phyloP scores from a whole-genome alignment of 2,113 vertebrate genomes.

The Aplodontia rufa region DNA sequence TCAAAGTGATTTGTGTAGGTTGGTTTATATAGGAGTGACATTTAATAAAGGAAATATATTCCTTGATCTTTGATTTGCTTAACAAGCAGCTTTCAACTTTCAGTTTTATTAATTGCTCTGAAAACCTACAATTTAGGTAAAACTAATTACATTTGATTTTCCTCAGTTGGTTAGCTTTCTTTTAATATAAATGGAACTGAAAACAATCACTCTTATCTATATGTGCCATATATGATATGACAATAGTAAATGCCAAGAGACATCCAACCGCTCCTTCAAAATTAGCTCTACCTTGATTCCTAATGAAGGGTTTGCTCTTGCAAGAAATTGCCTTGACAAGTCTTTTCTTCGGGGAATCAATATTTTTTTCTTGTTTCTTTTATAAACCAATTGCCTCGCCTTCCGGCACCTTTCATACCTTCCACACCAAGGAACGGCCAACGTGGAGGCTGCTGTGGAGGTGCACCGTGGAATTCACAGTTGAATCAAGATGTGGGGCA shows the following conservation, averaged over 20 bases:
- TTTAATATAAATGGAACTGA: slow-evolving; percentile 26
- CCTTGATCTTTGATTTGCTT: slow-evolving; percentile 59
- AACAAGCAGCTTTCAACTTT: slow-evolving; percentile 53
- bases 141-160: slow-evolving; percentile 60
- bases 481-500: not conserved
- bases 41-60: slow-evolving; percentile 38
- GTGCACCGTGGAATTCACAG: not conserved
- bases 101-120: slow-evolving; percentile 64
- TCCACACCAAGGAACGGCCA: not conserved
- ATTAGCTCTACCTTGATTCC: slow-evolving; percentile 48
- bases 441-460: no score
- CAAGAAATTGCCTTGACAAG: slow-evolving; percentile 60
- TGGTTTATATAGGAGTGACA: slow-evolving; percentile 32
- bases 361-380: slow-evolving; percentile 4
- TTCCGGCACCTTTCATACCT: not conserved
- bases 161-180: slow-evolving; percentile 52
- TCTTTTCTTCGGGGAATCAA: slow-evolving; percentile 49
- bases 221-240: not conserved
- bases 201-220: slow-evolving; percentile 54
- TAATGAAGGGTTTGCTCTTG: slow-evolving; percentile 55
- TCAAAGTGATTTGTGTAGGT: slow-evolving; percentile 39
- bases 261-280: slow-evolving; percentile 4
- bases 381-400: slow-evolving; percentile 11
- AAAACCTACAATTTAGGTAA: slow-evolving; percentile 68
- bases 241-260: not conserved